phyloP scores from a whole-genome alignment of 2,113 vertebrate species.

The Sinocyclocheilus anophthalmus region DNA sequence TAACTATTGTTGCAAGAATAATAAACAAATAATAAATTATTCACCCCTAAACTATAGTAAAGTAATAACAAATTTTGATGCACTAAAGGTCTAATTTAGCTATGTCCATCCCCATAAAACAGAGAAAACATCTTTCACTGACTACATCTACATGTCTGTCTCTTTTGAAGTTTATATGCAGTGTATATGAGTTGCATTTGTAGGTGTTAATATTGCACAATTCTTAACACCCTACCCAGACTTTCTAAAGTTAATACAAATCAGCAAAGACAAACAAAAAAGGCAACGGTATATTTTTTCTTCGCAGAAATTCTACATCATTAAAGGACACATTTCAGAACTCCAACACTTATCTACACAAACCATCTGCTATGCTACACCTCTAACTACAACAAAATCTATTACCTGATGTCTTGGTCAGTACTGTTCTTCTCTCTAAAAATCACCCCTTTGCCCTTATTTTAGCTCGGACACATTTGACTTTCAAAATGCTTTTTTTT shows the following conservation, averaged over 20 bases:
- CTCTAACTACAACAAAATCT: neutral
- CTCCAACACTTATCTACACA: neutral
- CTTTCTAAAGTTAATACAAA: neutral
- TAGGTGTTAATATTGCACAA: too few species aligned
- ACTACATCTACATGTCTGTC: too few species aligned
- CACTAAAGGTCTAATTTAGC: too few species aligned
- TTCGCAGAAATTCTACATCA: neutral
- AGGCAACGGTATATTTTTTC: neutral
- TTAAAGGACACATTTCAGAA: neutral
- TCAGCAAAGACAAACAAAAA: neutral
- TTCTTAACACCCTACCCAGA: too few species aligned
- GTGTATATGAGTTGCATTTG: too few species aligned
- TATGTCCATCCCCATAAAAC: too few species aligned
- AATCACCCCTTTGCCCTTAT: neutral
- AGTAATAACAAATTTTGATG: too few species aligned
- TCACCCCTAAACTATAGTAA: too few species aligned
- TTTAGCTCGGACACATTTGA: slow-evolving; percentile 58
- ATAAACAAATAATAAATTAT: too few species aligned
- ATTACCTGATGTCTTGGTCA: slow-evolving; percentile 1
- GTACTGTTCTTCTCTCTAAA: neutral
- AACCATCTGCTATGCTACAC: neutral
- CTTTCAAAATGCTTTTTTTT: slow-evolving; percentile 62
- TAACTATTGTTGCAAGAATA: too few species aligned
- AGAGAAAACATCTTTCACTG: too few species aligned
- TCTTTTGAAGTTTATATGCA: too few species aligned